phyloP scores from a whole-genome alignment of 2,797 vertebrate genomes.

The Micrastur ruficollis region DNA sequence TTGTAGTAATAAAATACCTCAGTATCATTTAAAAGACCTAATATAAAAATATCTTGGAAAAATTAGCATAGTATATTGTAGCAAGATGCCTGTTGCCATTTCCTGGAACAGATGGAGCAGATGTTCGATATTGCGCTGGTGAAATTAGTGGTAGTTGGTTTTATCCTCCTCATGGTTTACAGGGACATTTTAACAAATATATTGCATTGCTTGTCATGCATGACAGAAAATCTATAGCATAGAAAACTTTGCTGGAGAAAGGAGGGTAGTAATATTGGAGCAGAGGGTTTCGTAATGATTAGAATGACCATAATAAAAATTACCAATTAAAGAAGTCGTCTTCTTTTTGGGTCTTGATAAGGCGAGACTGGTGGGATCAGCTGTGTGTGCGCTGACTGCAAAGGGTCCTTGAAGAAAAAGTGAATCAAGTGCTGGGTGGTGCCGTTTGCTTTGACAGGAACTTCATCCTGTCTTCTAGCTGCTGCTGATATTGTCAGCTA shows the following conservation, averaged over 20 bases:
- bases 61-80: not conserved
- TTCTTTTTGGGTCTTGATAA: not conserved
- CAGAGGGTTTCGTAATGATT: not conserved
- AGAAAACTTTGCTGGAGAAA: not conserved
- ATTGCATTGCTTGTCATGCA: not conserved
- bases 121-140: not conserved
- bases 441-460: not conserved
- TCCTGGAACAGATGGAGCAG: constrained; percentile 1
- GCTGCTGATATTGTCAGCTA: not conserved
- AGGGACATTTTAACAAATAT: constrained; percentile 17
- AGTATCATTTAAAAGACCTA: not conserved
- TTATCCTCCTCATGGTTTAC: constrained; percentile 5
- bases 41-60: not conserved
- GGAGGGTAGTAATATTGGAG: not conserved
- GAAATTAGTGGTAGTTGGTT: not conserved
- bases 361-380: not conserved
- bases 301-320: not conserved
- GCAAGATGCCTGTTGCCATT: not conserved
- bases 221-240: not conserved
- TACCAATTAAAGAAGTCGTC: not conserved
- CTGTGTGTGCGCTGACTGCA: not conserved
- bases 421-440: not conserved
- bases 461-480: not conserved
- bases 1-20: not conserved
- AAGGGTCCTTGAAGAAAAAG: not conserved